A percentile compares a stretch with the other conserved stretches of the same genome.
Conservation (phyloP, 2,888 invertebrate genomes). For the Drosophila anceps region DNA sequence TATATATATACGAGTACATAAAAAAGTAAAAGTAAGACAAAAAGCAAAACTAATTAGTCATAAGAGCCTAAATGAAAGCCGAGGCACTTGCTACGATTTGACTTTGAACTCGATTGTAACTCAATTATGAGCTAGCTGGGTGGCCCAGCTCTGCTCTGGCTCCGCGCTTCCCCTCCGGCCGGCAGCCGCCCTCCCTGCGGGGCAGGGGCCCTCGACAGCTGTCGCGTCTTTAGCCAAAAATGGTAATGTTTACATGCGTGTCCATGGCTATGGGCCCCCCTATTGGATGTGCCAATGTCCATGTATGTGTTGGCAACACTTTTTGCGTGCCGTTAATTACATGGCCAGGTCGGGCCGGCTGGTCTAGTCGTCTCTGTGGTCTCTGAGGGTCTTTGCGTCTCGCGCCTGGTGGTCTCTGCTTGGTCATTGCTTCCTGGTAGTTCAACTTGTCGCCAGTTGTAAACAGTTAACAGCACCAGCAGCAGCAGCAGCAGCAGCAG, state of each 20-base stretch:
- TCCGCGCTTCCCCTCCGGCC: neutral
- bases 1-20: neutral
- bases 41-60: constrained; percentile 74
- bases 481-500: constrained; percentile 57
- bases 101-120: constrained; percentile 75
- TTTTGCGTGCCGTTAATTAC: constrained; percentile 82
- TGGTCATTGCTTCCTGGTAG: constrained; percentile 80
- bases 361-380: constrained; percentile 57
- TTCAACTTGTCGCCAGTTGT: constrained; percentile 65
- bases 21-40: constrained; percentile 24
- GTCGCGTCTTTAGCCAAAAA: constrained; percentile 80
- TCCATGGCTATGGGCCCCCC: constrained; percentile 56
- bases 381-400: constrained; percentile 72
- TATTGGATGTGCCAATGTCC: constrained; percentile 66
- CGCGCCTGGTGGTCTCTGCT: constrained; percentile 75
- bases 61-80: constrained; percentile 69
- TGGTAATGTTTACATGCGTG: constrained; percentile 80
- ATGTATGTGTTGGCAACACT: constrained; percentile 74
- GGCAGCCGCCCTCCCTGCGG: neutral
- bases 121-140: constrained; percentile 72
- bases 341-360: constrained; percentile 50
- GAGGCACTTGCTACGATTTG: constrained; percentile 67
- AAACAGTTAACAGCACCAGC: constrained; percentile 68
- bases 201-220: constrained; percentile 48
- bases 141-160: neutral